Base-by-base conservation (phyloP, 2,113 vertebrate species). In the Pipa parva region DNA sequence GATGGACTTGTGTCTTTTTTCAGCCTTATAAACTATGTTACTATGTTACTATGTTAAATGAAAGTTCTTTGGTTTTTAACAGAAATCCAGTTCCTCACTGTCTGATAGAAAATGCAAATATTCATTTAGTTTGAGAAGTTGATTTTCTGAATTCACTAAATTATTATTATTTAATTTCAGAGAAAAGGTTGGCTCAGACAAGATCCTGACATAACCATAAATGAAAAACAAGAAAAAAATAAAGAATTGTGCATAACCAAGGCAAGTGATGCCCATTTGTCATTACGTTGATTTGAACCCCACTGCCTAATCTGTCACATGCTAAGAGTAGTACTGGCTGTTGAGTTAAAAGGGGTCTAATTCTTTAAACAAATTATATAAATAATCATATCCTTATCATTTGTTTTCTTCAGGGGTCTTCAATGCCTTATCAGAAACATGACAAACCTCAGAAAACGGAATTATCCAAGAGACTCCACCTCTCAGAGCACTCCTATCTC, bases 401-500 rank as follows among this genome's bases (percentile, higher is more conserved):
- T 5, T 56, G 28, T 28, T 17, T 18, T 45, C 36, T 71, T 24
- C n/a, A 87, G 87, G 66, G 42, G 5, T 20, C 74, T 1, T 0
- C 29, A 17, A 45, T 57, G 5, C n/a, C 59, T 2, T 22, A 63
- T 2, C 73, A 62, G 56, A n/a, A 21, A 15, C 13, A 74, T 24
- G 33, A 2, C 0, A 9, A 4, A 0, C 1, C 2, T 9, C 37
- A 29, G 49, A 72, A 57, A 39, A 70, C 59, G 56, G 71, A 64
- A 4, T 17, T 54, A 0, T 56, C 56, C 27, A 76, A 75, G 75
- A 82, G 75, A 15, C 64, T 21, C 24, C 26, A 24, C 2, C 84
- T 88, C 1, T 81, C 91, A 0, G 92, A 94, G 60, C 88, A 93
- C 71, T 92, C 92, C 65, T 82, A 84, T 9, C 90, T 97, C 20